A percentile compares a stretch with the other conserved stretches of the same genome.
These are phyloP conservation scores for Micrastur ruficollis DNA, from an alignment of 2,797 vertebrate species.

Conservation along the genomic window DNA sequence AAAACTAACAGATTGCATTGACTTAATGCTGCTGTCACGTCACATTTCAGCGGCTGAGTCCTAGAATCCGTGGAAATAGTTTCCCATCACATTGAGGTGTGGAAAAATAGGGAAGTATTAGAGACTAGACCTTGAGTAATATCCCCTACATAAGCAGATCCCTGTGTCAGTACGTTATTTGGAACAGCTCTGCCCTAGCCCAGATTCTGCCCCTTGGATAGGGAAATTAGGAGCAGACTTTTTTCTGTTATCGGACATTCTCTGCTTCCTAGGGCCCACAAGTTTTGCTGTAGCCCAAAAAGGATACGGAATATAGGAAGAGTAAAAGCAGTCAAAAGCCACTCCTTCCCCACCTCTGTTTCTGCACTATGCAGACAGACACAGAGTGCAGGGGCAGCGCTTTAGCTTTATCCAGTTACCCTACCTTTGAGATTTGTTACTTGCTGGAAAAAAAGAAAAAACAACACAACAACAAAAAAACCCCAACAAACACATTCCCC, in stretches of 20 bases:
- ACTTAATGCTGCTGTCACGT: not conserved
- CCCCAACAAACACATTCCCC: not conserved
- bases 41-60: not conserved
- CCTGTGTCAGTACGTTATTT: not conserved
- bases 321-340: not conserved
- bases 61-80: not conserved
- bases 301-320: not conserved
- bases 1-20: not conserved
- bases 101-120: not conserved
- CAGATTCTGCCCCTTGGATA: not conserved
- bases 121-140: not conserved
- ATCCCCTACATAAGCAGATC: not conserved
- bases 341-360: not conserved
- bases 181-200: not conserved
- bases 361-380: not conserved
- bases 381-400: not conserved
- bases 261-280: not conserved
- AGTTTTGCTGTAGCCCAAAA: not conserved
- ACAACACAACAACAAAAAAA: rapidly evolving
- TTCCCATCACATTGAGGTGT: not conserved
- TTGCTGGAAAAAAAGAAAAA: not conserved
- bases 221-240: not conserved
- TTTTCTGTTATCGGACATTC: not conserved
- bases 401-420: not conserved
- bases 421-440: not conserved